phyloP scores from a whole-genome alignment of 2,888 invertebrate genomes.

The Cephonodes hylas region DNA sequence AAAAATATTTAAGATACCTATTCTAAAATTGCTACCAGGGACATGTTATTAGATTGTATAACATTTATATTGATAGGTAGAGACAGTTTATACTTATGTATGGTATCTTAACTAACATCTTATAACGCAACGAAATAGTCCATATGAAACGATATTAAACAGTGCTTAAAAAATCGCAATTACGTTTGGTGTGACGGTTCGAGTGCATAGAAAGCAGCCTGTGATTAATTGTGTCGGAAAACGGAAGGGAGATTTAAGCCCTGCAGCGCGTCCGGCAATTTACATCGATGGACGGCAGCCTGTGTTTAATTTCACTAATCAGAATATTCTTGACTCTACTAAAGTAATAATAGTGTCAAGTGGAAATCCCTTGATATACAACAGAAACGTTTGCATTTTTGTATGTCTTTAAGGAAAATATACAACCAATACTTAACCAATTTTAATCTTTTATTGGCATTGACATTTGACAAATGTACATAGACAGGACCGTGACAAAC shows the following conservation, averaged over 20 bases:
- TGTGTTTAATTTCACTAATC: neutral
- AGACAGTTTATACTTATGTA: no score
- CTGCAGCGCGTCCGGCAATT: neutral
- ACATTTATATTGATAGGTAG: neutral
- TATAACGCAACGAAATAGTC: no score
- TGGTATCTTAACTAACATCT: no score
- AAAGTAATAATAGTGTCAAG: neutral
- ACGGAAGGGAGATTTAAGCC: neutral
- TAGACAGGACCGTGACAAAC: no score
- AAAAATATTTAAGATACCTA: neutral
- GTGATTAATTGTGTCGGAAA: neutral
- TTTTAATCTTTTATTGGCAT: no score
- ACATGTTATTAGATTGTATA: neutral
- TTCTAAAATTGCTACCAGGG: neutral
- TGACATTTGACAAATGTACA: no score
- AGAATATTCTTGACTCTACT: neutral
- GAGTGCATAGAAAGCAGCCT: neutral
- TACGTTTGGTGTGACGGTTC: neutral
- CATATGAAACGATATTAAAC: no score
- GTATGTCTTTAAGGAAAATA: no score
- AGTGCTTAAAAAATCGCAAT: neutral
- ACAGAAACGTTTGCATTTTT: no score
- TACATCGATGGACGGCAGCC: neutral
- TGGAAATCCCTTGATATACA: neutral
- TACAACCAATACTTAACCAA: no score